A percentile compares a stretch with the other conserved stretches of the same genome.
Evolutionary conservation across 2,888 invertebrate species (phyloP).

Genomic region (Rutpela maculata): DNA sequence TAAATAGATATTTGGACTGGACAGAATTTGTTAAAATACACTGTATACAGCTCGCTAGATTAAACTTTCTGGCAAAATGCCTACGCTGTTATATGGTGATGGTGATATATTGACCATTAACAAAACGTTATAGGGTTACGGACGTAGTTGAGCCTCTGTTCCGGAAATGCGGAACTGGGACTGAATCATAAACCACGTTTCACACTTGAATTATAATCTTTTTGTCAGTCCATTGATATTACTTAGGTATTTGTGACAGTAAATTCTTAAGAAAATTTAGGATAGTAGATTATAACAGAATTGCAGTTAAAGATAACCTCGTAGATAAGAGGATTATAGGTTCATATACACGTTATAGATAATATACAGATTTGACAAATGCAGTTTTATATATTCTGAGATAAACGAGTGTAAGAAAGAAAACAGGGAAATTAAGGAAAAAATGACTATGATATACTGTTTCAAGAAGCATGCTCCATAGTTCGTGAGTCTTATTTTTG

Average conservation of each 20-base stretch:
- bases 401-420: too few relatives aligned
- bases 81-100: neutral
- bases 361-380: too few relatives aligned
- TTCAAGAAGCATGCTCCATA: too few relatives aligned
- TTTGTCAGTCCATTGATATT: neutral
- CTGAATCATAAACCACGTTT: conserved; percentile 2
- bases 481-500: too few relatives aligned
- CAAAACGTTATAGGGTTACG: neutral
- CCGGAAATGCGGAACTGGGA: neutral
- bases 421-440: too few relatives aligned
- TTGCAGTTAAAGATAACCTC: neutral
- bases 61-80: neutral
- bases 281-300: neutral
- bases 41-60: neutral
- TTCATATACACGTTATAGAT: too few relatives aligned
- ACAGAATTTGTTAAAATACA: too few relatives aligned
- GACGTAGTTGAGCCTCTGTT: neutral
- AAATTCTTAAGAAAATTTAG: too few relatives aligned
- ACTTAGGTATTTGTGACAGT: too few relatives aligned
- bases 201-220: neutral
- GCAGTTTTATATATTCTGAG: too few relatives aligned
- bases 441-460: too few relatives aligned
- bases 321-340: neutral
- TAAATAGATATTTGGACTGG: too few relatives aligned
- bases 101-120: neutral